Conservation (phyloP, 2,888 invertebrate genomes). For the Dryocosmus kuriphilus region DNA sequence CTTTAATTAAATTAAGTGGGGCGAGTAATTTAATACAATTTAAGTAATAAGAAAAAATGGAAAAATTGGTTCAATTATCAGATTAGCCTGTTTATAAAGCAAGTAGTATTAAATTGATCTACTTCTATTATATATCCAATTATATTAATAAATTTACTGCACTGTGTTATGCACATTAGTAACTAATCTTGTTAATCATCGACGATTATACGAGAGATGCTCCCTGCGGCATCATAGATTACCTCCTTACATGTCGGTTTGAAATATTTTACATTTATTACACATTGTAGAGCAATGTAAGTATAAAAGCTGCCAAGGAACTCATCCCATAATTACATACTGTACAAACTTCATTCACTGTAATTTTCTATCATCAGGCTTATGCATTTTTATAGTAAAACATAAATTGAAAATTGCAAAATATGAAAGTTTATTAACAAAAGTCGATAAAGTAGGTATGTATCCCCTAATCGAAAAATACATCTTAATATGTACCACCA, state of each 20-base stretch:
- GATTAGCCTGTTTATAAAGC: not conserved
- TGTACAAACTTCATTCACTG: not conserved
- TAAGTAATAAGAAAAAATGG: not conserved
- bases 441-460: too few species aligned
- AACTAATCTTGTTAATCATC: not conserved
- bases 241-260: not conserved
- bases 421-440: too few species aligned
- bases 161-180: not conserved
- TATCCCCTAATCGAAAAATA: too few species aligned
- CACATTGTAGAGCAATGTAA: slow-evolving; percentile 2
- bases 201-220: not conserved
- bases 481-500: too few species aligned
- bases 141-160: not conserved
- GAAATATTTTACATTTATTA: not conserved
- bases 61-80: not conserved
- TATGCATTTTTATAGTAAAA: too few species aligned
- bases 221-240: not conserved
- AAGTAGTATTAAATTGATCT: not conserved
- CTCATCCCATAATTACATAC: not conserved
- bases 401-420: too few species aligned
- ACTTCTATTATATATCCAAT: not conserved
- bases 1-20: not conserved
- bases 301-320: not conserved
- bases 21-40: not conserved
- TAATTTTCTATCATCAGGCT: not conserved